Base-by-base conservation (phyloP, 2,113 vertebrate genomes). In the Sorex araneus region DNA sequence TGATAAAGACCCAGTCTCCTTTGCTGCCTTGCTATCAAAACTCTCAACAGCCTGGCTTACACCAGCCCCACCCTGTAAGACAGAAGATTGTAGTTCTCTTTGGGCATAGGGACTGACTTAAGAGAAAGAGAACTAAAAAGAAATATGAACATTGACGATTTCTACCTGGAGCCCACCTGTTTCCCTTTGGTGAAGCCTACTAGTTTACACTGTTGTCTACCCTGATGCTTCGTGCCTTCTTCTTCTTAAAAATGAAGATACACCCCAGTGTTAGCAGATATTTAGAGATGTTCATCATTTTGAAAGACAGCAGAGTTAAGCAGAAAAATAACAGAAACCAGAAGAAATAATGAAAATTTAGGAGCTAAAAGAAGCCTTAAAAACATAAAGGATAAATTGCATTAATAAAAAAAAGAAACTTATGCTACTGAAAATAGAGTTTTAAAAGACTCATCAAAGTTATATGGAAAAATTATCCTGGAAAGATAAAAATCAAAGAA, bases 371-470 rank as follows among this genome's bases (percentile, higher is more conserved):
- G 71, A 71, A 23, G 19, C 10, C 25, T 54, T 77, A 66, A 25
- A 30, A 81, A 11, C 4, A 78, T 66, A 77, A 34, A 28, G 57
- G 45, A 40, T 4, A 73, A 13, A 66, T 40, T 70, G 9, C 19
- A 84, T 67, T 93, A 73, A 40, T 80, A 43, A 40, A 63, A 76
- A 76, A 21, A 82, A 92, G 27, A 78, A 87, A 71, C 47, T 21
- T 8, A 47, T 74, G 13, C 13, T 27, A 2, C 90, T 43, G 71
- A 60, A 90, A 80, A 60, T 54, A 10, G 2, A 79, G 4, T 76
- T 54, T 94, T 90, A 45, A 90, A 84, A 73, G 27, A 32, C 45
- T 45, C 16, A 75, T 30, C 8, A 40, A 8, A n/a, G 27, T 63
- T 67, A 45, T 67, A 19, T 16, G 32, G 8, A 27, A 27, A 66